Evolutionary conservation across 2,113 vertebrate species (phyloP).

Genomic region (Gallinago undulata): DNA sequence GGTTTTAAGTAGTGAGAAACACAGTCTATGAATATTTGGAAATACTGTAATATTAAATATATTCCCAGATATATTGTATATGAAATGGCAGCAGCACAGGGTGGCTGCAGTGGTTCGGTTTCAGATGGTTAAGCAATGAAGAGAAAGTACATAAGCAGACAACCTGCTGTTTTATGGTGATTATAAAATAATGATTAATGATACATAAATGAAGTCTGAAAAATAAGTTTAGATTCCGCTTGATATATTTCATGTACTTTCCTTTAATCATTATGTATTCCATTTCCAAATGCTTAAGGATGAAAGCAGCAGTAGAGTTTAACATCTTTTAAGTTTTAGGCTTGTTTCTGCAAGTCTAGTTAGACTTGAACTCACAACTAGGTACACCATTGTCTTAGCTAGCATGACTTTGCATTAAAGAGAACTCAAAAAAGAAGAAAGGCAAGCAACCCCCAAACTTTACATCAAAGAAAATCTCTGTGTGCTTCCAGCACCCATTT

Average conservation of each 20-base stretch:
- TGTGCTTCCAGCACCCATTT: not conserved
- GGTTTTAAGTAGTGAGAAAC: not conserved
- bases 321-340: not conserved
- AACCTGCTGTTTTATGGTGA: not conserved
- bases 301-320: not conserved
- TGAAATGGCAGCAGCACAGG: not conserved
- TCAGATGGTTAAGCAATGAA: not conserved
- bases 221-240: not conserved
- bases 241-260: not conserved
- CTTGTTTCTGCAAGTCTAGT: not conserved
- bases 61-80: not conserved
- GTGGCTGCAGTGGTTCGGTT: not conserved
- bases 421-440: not conserved
- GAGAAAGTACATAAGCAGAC: not conserved
- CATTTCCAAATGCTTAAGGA: not conserved
- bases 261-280: not conserved
- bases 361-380: not conserved
- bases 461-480: not conserved
- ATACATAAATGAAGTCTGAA: not conserved
- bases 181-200: not conserved
- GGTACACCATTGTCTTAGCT: not conserved
- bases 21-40: not conserved
- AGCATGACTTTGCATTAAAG: not conserved
- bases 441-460: not conserved
- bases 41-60: not conserved